These are phyloP conservation scores for Choristoneura fumiferana DNA, from an alignment of 1,140 invertebrate genomes.

Conservation along the genomic window DNA sequence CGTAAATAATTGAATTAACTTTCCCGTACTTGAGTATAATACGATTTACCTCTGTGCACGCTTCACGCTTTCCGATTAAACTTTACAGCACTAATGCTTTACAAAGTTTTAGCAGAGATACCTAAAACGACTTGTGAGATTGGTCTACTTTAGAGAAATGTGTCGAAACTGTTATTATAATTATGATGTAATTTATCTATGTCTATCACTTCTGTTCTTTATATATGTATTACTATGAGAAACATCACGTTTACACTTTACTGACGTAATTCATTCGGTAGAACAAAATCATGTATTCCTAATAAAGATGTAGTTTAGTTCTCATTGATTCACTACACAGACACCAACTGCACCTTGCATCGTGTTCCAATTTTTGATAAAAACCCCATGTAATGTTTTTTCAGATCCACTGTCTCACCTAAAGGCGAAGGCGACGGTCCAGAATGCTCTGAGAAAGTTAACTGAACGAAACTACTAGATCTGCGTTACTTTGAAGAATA, in stretches of 20 bases:
- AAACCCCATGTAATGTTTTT: slow-evolving; percentile 34
- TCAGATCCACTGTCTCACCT: slow-evolving; percentile 72
- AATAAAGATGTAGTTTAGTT: slow-evolving; percentile 5
- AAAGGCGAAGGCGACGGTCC: slow-evolving; percentile 74
- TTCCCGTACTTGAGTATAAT: slow-evolving; percentile 53
- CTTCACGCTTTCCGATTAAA: slow-evolving; percentile 71
- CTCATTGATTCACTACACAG: slow-evolving; percentile 9
- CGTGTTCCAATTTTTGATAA: not conserved
- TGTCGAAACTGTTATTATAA: slow-evolving; percentile 7
- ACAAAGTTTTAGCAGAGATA: slow-evolving; percentile 45
- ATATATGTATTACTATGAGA: slow-evolving; percentile 10
- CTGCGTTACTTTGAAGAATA: slow-evolving; percentile 25
- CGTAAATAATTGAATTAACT: slow-evolving; percentile 75
- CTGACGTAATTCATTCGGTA: not conserved
- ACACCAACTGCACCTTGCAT: not conserved
- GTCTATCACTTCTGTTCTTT: slow-evolving; percentile 7
- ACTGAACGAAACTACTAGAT: slow-evolving; percentile 68
- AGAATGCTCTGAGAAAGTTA: slow-evolving; percentile 74
- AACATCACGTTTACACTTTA: slow-evolving; percentile 10
- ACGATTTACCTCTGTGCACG: slow-evolving; percentile 72
- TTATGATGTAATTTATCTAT: not conserved
- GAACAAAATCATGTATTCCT: slow-evolving; percentile 1
- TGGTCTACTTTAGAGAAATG: not conserved
- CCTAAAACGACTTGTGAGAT: slow-evolving; percentile 25
- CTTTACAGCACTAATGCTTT: slow-evolving; percentile 72